Percentiles rank a stretch among this genome's conserved stretches.
phyloP scores from a whole-genome alignment of 2,888 invertebrate genomes.

The Drosophila tripunctata region DNA sequence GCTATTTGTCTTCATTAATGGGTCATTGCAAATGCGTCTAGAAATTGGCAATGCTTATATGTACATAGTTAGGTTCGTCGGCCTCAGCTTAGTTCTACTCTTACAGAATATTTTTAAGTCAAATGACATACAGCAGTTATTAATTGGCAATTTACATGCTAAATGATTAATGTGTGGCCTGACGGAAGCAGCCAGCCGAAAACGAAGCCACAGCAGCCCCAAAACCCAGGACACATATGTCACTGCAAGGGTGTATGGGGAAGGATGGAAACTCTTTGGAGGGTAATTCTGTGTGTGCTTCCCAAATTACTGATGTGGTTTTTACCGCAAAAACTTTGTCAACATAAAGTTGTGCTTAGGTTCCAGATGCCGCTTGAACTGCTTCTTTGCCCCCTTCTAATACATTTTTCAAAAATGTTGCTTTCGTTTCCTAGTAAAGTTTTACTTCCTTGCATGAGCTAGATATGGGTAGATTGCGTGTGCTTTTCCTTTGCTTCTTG shows the following conservation, averaged over 20 bases:
- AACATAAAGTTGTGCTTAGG: slow-evolving; percentile 70
- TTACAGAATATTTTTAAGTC: slow-evolving; percentile 69
- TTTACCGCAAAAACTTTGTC: slow-evolving; percentile 79
- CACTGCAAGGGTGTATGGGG: slow-evolving; percentile 30
- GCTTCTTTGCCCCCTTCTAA: slow-evolving; percentile 27
- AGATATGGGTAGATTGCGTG: slow-evolving; percentile 3
- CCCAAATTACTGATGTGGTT: slow-evolving; percentile 80
- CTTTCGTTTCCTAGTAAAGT: slow-evolving; percentile 17
- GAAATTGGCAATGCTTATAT: slow-evolving; percentile 58
- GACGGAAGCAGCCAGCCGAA: slow-evolving; percentile 66
- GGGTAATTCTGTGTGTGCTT: slow-evolving; percentile 38
- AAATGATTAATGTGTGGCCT: slow-evolving; percentile 75
- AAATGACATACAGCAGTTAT: slow-evolving; percentile 80
- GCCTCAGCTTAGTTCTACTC: slow-evolving; percentile 31
- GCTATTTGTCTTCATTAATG: slow-evolving; percentile 82
- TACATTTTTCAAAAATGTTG: slow-evolving; percentile 66
- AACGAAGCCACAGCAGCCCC: slow-evolving; percentile 67
- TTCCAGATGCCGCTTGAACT: slow-evolving; percentile 40
- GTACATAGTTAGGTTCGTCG: slow-evolving; percentile 48
- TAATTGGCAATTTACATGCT: slow-evolving; percentile 81
- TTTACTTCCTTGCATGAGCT: slow-evolving; percentile 1
- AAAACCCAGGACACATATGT: slow-evolving; percentile 67
- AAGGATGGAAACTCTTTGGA: slow-evolving; percentile 20
- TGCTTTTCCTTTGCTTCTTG: slow-evolving; percentile 33
- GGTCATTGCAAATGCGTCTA: slow-evolving; percentile 64